Base-by-base conservation (phyloP, 2,797 vertebrate species). In the Tapirus indicus region DNA sequence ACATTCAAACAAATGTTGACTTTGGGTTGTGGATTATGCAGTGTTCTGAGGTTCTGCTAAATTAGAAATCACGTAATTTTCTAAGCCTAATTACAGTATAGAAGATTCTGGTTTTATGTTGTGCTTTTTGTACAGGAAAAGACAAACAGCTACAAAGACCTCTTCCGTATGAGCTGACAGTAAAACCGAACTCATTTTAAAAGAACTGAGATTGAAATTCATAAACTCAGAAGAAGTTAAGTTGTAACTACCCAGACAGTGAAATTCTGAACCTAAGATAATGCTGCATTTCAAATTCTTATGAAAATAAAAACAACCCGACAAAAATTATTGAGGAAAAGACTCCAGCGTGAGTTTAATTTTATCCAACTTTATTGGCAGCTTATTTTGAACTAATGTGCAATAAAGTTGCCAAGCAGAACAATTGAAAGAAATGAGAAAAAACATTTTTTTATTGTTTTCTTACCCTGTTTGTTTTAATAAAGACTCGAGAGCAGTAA, bases 281-380 rank as follows among this genome's bases (percentile, higher is more conserved):
- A 97, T 94, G 97, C 97, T 74, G 94, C 96, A 80, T 98, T 98
- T 98, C 98, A 98, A 98, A 98, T 92, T 98, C 96, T 97, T 96
- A 97, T 93, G 97, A 98, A 97, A 98, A 98, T 97, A 97, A 98
- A 98, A 97, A 97, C 98, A 97, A 97, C 80, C 97, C 91, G 77
- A 92, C 97, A 58, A 91, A 97, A 98, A 96, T 17, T 75, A 90
- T 72, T 72, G 95, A 92, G 47, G 80, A 82, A 58, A 11, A 82
- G 88, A 66, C 93, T 93, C 92, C 77, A 88, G 84, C 89, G 44
- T 75, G 92, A 97, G 88, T 97, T 97, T 98, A 97, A 96, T 98
- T 98, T 98, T 97, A 97, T 97, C 98, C 97, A 98, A 97, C 97
- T 98, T 94, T 98, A 98, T 95, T 96, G 98, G 97, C 98, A 98